A percentile compares a stretch with the other conserved stretches of the same genome.
Evolutionary conservation across 2,113 vertebrate species (phyloP).

Genomic region (Helogale parvula): DNA sequence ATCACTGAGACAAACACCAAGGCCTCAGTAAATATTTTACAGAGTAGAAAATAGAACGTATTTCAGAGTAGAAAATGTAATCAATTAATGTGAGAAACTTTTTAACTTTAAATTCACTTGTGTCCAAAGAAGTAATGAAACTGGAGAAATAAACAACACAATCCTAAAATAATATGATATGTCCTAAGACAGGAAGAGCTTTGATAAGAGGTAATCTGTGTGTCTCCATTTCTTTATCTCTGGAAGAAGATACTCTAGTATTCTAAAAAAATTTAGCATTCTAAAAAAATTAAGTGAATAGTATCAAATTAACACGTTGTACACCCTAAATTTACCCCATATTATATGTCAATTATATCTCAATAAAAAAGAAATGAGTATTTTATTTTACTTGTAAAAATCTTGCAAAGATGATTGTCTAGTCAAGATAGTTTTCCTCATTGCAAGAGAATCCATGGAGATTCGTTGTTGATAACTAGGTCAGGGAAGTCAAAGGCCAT

Average conservation of each 20-base stretch:
- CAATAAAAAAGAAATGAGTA: neutral
- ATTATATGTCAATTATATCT: neutral
- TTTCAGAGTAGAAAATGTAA: neutral
- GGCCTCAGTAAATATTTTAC: neutral
- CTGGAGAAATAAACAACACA: neutral
- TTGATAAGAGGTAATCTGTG: neutral
- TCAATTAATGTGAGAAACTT: neutral
- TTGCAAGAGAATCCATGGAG: neutral
- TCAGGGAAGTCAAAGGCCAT: neutral
- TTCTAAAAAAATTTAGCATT: too few species aligned
- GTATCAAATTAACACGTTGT: neutral
- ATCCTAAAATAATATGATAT: neutral
- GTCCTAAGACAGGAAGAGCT: neutral
- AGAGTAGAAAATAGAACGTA: neutral
- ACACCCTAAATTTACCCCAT: neutral
- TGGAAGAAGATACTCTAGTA: neutral
- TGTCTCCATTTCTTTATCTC: neutral
- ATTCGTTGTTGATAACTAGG: neutral
- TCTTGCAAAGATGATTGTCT: neutral
- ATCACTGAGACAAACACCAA: neutral
- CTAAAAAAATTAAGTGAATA: neutral
- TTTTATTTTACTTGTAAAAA: conserved; percentile 23
- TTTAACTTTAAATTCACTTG: neutral
- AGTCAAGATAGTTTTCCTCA: neutral
- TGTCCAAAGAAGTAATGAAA: conserved; percentile 6